These are phyloP conservation scores for Tinamus guttatus DNA, from an alignment of 2,113 vertebrate genomes.

Conservation along the genomic window DNA sequence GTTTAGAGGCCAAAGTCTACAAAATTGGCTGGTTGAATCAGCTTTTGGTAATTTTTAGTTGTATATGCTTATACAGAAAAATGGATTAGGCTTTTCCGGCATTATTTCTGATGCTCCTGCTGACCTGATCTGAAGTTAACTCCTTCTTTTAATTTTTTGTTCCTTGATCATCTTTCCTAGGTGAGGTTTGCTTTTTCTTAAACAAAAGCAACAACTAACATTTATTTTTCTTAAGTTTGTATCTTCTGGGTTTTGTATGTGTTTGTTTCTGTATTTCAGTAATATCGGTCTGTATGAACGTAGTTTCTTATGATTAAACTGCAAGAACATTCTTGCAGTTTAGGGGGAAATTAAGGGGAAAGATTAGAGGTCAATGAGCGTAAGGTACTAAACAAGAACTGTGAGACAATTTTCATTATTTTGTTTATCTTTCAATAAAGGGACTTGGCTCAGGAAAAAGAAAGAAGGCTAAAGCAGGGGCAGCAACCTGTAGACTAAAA, in stretches of 20 bases:
- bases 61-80: conserved; percentile 15
- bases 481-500: not conserved
- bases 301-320: not conserved
- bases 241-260: not conserved
- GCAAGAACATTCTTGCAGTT: not conserved
- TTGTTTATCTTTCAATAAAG: not conserved
- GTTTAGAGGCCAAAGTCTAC: conserved; percentile 48
- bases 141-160: conserved; percentile 11
- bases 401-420: not conserved
- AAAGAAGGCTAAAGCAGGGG: not conserved
- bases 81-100: not conserved
- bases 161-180: not conserved
- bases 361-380: not conserved
- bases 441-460: not conserved
- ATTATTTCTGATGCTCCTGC: conserved; percentile 19
- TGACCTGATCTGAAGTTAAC: conserved; percentile 24
- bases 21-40: conserved; percentile 5
- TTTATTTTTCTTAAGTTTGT: not conserved
- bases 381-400: not conserved
- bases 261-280: not conserved
- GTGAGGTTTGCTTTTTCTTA: not conserved
- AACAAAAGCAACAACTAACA: not conserved
- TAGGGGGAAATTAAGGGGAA: not conserved
- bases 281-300: not conserved
- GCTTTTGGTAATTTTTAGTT: conserved; percentile 31